Percentiles rank a stretch among this genome's conserved stretches.
These are phyloP conservation scores for Coronaproctus castanopsis DNA, from an alignment of 2,888 invertebrate genomes.

Conservation along the genomic window DNA sequence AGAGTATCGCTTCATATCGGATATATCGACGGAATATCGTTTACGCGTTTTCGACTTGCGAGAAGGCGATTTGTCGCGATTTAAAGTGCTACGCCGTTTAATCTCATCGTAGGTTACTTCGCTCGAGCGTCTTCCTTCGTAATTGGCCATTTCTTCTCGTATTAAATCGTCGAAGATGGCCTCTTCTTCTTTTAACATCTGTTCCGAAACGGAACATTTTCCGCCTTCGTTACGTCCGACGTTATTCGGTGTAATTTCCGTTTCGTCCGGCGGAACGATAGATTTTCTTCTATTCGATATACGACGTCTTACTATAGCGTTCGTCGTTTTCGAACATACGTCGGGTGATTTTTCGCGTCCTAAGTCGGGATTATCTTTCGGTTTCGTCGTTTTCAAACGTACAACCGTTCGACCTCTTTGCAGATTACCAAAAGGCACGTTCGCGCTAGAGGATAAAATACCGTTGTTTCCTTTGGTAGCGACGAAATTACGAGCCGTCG, in stretches of 20 bases:
- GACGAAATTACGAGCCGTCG: background rate
- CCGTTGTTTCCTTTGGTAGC: too few relatives aligned
- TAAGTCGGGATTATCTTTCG: constrained; percentile 28
- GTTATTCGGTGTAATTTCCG: too few relatives aligned
- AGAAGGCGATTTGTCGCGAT: background rate
- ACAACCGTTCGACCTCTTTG: constrained; percentile 53
- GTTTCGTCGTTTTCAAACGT: constrained; percentile 40
- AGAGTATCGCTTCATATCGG: constrained; percentile 20
- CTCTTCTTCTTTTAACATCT: constrained; percentile 21
- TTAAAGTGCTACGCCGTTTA: constrained; percentile 7
- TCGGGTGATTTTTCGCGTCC: constrained; percentile 28
- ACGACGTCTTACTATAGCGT: constrained; percentile 19
- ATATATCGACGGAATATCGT: constrained; percentile 7
- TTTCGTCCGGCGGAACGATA: constrained; percentile 11
- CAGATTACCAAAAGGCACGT: too few relatives aligned
- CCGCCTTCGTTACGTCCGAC: constrained; percentile 14
- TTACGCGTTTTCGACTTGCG: constrained; percentile 1
- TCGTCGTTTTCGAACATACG: constrained; percentile 20
- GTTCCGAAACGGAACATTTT: constrained; percentile 23
- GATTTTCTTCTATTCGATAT: constrained; percentile 17
- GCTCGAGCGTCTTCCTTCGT: background rate
- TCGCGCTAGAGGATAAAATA: too few relatives aligned
- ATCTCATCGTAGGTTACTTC: constrained; percentile 3
- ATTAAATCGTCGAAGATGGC: constrained; percentile 19
- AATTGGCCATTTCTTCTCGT: constrained; percentile 18